These are phyloP conservation scores for Camponotus fellah DNA, from an alignment of 2,888 invertebrate species.

Conservation along the genomic window DNA sequence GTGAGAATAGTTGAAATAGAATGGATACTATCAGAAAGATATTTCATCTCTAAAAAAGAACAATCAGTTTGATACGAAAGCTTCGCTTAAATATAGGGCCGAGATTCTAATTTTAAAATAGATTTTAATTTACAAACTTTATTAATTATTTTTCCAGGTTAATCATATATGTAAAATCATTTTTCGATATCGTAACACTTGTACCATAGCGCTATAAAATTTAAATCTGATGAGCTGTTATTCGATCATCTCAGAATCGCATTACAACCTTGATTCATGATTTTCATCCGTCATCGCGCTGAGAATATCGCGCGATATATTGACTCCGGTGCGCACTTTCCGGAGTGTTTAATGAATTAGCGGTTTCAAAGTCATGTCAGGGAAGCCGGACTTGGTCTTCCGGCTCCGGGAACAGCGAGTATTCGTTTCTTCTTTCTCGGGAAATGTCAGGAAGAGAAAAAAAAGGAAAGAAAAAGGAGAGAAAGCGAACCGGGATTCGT, in stretches of 20 bases:
- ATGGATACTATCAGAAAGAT: neutral
- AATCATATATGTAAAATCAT: neutral
- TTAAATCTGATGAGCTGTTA: neutral
- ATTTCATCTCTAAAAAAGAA: neutral
- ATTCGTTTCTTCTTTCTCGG: conserved; percentile 38
- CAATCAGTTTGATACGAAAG: neutral
- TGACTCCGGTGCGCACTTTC: conserved; percentile 2
- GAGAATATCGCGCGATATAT: conserved; percentile 21
- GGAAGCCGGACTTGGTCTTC: conserved; percentile 5
- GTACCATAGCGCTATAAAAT: neutral
- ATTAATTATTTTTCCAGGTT: neutral
- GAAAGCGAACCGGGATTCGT: conserved; percentile 44
- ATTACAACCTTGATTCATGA: neutral
- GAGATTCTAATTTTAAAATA: conserved; percentile 4
- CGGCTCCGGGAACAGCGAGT: neutral
- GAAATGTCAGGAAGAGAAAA: conserved; percentile 28
- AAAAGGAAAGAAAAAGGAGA: conserved; percentile 21
- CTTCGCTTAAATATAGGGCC: neutral
- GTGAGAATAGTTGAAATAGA: neutral
- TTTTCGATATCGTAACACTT: conserved; percentile 7
- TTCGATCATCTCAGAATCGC: neutral
- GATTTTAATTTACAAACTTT: conserved; percentile 4
- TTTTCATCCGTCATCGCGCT: neutral
- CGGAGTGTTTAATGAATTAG: conserved; percentile 29
- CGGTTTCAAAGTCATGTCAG: conserved; percentile 47